These are phyloP conservation scores for Tiphia femorata DNA, from an alignment of 2,888 invertebrate species.

Conservation along the genomic window DNA sequence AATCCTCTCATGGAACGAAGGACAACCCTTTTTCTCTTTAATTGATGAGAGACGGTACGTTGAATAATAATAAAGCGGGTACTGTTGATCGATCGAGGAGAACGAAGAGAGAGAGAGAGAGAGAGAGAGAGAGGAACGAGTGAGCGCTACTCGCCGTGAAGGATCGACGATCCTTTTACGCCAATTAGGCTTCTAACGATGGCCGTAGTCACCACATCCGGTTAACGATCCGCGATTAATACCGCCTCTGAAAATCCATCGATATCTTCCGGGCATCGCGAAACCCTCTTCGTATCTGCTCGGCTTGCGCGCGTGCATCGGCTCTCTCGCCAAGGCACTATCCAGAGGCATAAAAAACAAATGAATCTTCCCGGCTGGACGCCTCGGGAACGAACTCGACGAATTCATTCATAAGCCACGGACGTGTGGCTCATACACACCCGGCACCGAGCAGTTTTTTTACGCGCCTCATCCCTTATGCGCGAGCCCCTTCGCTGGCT, in stretches of 20 bases:
- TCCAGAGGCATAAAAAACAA: no score
- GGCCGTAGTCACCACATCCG: neutral
- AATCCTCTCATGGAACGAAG: slow-evolving; percentile 11
- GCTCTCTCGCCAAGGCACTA: no score
- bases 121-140: slow-evolving; percentile 5
- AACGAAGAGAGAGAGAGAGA: slow-evolving; percentile 5
- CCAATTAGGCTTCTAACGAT: slow-evolving; percentile 9
- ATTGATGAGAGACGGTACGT: slow-evolving; percentile 48
- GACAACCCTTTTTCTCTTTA: slow-evolving; percentile 32
- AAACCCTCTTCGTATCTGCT: no score
- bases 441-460: slow-evolving; percentile 40
- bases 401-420: slow-evolving; percentile 13
- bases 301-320: no score
- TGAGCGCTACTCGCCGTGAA: slow-evolving; percentile 8
- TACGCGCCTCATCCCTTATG: slow-evolving; percentile 43
- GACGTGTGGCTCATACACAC: neutral
- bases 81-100: slow-evolving; percentile 36
- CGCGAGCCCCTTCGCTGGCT: slow-evolving; percentile 25
- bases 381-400: neutral
- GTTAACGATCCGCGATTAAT: slow-evolving; percentile 20
- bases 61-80: no score
- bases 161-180: slow-evolving; percentile 14
- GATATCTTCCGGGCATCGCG: no score
- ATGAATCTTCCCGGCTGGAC: no score
- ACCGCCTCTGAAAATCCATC: no score